A percentile compares a stretch with the other conserved stretches of the same genome.
These are phyloP conservation scores for Macrophya annulata DNA, from an alignment of 2,888 invertebrate genomes.

Conservation along the genomic window DNA sequence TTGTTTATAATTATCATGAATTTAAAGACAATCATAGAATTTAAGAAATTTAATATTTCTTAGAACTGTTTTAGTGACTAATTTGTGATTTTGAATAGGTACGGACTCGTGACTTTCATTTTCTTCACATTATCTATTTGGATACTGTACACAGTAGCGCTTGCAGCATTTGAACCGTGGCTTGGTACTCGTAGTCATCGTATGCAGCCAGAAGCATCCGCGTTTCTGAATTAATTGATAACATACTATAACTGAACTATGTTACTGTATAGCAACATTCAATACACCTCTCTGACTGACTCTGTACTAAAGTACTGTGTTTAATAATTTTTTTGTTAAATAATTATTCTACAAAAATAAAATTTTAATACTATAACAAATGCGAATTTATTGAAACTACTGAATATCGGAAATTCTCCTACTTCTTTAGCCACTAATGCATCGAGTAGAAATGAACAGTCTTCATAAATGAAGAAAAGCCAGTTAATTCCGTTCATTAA, in stretches of 20 bases:
- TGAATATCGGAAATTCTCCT: neutral
- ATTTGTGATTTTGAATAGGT: constrained; percentile 63
- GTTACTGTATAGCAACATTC: constrained; percentile 55
- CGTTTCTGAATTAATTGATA: constrained; percentile 59
- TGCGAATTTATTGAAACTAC: neutral
- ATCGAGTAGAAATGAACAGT: neutral
- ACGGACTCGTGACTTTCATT: constrained; percentile 77
- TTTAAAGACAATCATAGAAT: neutral
- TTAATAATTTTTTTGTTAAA: constrained; percentile 8
- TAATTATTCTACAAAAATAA: constrained; percentile 28
- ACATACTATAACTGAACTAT: constrained; percentile 26
- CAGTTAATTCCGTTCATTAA: no score
- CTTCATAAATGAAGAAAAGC: neutral
- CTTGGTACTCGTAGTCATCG: constrained; percentile 61
- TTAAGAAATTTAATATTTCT: constrained; percentile 16
- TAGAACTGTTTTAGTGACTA: constrained; percentile 4
- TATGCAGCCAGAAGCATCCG: constrained; percentile 57
- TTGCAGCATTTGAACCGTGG: constrained; percentile 79
- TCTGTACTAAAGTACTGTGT: constrained; percentile 49
- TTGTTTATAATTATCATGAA: neutral
- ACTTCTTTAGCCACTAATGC: neutral
- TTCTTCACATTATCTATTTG: constrained; percentile 80
- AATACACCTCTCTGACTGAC: constrained; percentile 54
- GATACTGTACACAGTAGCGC: constrained; percentile 80
- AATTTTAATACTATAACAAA: constrained; percentile 30